A percentile compares a stretch with the other conserved stretches of the same genome.
phyloP scores from a whole-genome alignment of 2,797 vertebrate species.

The Chanos chanos region DNA sequence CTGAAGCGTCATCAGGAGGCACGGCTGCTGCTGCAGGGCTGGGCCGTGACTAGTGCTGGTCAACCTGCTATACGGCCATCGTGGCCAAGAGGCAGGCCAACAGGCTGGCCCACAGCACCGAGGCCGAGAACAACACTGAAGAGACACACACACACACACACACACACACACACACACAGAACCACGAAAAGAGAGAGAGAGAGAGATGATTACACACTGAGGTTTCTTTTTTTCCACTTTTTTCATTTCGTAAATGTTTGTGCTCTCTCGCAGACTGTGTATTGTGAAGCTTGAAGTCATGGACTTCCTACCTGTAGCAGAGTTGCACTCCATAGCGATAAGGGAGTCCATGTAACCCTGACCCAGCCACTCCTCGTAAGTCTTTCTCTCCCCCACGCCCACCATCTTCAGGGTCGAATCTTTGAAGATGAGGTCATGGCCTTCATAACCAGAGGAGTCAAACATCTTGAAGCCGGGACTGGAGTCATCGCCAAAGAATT shows the following conservation, averaged over 20 bases:
- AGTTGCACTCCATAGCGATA: slow-evolving; percentile 70
- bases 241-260: not conserved
- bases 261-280: too few relatives aligned
- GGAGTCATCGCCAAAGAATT: slow-evolving; percentile 71
- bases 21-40: not conserved
- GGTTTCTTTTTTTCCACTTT: not conserved
- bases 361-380: slow-evolving; percentile 84
- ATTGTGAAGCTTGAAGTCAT: too few relatives aligned
- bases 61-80: slow-evolving; percentile 27
- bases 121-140: slow-evolving; percentile 45
- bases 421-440: slow-evolving; percentile 88
- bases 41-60: slow-evolving; percentile 8
- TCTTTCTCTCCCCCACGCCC: slow-evolving; percentile 76
- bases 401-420: slow-evolving; percentile 79
- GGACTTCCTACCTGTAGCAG: slow-evolving; percentile 60
- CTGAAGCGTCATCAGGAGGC: not conserved
- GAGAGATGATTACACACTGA: not conserved
- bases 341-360: slow-evolving; percentile 78
- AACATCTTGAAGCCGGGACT: slow-evolving; percentile 85
- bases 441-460: slow-evolving; percentile 75
- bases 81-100: slow-evolving; percentile 50
- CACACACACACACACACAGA: not conserved
- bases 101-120: slow-evolving; percentile 49
- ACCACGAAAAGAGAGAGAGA: not conserved
- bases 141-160: not conserved